A percentile compares a stretch with the other conserved stretches of the same genome.
phyloP scores from a whole-genome alignment of 2,113 vertebrate species.

The Ibidorhyncha struthersii region DNA sequence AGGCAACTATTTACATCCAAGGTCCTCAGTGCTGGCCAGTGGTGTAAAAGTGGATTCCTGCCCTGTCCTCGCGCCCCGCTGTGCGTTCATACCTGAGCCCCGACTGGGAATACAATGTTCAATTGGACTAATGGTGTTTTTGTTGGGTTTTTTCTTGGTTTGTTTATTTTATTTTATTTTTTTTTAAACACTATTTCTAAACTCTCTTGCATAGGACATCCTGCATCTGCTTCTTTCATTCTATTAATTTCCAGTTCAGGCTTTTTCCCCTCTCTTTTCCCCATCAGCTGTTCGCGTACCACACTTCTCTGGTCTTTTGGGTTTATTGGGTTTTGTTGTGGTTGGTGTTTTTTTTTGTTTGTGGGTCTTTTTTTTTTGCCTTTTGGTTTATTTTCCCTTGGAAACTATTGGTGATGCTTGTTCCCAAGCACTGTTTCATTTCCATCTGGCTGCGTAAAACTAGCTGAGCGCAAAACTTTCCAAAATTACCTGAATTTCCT shows the following conservation, averaged over 20 bases:
- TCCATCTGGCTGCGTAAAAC: neutral
- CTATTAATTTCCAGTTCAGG: neutral
- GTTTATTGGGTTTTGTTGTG: neutral
- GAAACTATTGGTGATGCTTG: neutral
- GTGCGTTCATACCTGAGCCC: neutral
- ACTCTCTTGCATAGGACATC: neutral
- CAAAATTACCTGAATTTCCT: slow-evolving; percentile 35
- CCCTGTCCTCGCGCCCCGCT: neutral
- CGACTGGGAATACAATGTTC: rapidly evolving
- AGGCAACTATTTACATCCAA: neutral
- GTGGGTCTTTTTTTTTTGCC: neutral
- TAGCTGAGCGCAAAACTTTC: neutral
- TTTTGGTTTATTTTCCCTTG: neutral
- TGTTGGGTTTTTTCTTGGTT: neutral
- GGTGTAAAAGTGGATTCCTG: neutral
- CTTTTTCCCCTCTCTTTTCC: neutral
- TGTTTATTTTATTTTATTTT: neutral
- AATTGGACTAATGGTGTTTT: rapidly evolving
- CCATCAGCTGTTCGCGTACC: neutral
- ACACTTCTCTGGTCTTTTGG: neutral
- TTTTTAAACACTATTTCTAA: rapidly evolving
- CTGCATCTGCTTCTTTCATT: neutral
- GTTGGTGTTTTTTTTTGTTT: neutral
- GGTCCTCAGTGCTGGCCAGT: neutral
- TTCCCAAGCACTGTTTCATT: slow-evolving; percentile 10